Conservation (phyloP, 37 sponge, comb jelly and placozoan species). For the Petrosia ficiformis region DNA sequence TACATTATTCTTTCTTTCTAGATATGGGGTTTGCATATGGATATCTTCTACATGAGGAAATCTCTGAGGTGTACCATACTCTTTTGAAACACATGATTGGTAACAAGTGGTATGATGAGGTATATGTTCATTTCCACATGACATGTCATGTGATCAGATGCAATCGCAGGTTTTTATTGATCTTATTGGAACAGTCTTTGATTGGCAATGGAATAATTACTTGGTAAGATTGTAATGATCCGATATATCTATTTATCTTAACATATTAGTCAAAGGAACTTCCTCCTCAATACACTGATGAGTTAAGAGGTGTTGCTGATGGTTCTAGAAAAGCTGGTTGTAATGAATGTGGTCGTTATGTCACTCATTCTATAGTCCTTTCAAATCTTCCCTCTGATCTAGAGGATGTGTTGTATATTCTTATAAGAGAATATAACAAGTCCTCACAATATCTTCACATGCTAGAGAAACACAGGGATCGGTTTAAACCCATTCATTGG, state of each 20-base stretch:
- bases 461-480: not conserved
- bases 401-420: constrained; percentile 42
- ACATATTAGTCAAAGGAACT: constrained; percentile 49
- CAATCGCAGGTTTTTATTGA: constrained; percentile 22
- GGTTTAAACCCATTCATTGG: not conserved
- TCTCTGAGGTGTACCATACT: constrained; percentile 23
- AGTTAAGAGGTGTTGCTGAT: constrained; percentile 54
- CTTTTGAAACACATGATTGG: constrained; percentile 34
- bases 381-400: constrained; percentile 61
- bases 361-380: constrained; percentile 46
- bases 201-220: constrained; percentile 77
- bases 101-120: constrained; percentile 29
- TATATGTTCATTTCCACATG: not conserved
- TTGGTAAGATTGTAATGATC: constrained; percentile 24
- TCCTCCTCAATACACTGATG: constrained; percentile 26
- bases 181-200: constrained; percentile 37
- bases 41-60: constrained; percentile 41
- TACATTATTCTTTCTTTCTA: not conserved
- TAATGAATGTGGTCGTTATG: constrained; percentile 41
- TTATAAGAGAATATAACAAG: constrained; percentile 17
- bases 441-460: too few species aligned
- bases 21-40: constrained; percentile 75
- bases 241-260: not conserved
- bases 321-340: constrained; percentile 54
- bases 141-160: not conserved